Percentiles rank a stretch among this genome's conserved stretches.
Evolutionary conservation across 1,140 invertebrate species (phyloP).

Genomic region (Gerris buenoi): DNA sequence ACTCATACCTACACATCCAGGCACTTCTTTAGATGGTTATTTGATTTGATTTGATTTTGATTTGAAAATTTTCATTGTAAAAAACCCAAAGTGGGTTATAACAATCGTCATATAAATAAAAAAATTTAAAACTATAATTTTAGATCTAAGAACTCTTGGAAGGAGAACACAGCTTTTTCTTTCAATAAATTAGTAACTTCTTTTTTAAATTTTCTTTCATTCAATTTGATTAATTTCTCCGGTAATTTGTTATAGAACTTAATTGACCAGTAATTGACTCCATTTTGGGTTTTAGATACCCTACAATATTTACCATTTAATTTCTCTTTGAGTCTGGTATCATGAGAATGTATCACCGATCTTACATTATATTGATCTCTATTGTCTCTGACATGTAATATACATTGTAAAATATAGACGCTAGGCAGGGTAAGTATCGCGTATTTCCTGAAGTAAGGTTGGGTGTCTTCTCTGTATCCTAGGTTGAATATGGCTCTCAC

Average conservation of each 20-base stretch:
- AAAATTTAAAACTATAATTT: neutral
- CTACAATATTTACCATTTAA: neutral
- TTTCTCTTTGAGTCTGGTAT: neutral
- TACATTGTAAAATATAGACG: too few relatives aligned
- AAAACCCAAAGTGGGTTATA: neutral
- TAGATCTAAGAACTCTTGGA: neutral
- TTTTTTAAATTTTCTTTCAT: neutral
- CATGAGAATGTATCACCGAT: neutral
- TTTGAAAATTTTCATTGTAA: neutral
- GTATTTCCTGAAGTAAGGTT: too few relatives aligned
- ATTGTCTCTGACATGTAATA: neutral
- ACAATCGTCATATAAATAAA: neutral
- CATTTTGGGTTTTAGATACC: neutral
- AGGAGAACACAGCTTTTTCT: neutral
- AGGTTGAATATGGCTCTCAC: too few relatives aligned
- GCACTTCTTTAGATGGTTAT: too few relatives aligned
- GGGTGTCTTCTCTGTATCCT: too few relatives aligned
- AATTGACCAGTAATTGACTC: neutral
- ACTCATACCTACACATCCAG: too few relatives aligned
- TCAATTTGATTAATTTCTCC: neutral
- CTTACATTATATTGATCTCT: neutral
- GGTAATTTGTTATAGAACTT: neutral
- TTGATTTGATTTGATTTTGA: neutral
- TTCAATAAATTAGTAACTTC: neutral
- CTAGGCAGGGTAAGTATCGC: too few relatives aligned